phyloP scores from a whole-genome alignment of 2,888 invertebrate species.

The Pyrocoelia pectoralis region DNA sequence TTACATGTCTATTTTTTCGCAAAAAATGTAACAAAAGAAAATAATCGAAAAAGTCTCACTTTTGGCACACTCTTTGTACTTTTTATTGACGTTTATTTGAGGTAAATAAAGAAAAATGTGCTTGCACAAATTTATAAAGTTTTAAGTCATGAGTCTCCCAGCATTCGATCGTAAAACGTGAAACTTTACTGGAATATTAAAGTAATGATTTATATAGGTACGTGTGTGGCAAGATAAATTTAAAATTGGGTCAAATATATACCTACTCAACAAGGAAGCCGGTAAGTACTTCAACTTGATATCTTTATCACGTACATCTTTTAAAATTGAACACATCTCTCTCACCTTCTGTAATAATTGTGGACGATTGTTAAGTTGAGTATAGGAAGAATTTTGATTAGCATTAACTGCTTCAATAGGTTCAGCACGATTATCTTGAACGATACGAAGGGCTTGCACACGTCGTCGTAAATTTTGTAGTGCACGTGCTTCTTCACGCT shows the following conservation, averaged over 20 bases:
- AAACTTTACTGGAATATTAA: no score
- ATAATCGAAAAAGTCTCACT: no score
- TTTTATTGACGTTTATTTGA: no score
- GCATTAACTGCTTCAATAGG: conserved; percentile 56
- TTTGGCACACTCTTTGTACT: no score
- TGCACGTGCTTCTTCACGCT: conserved; percentile 73
- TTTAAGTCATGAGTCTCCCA: no score
- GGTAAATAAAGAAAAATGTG: no score
- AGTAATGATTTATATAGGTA: no score
- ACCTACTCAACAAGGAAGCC: neutral
- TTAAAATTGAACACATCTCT: neutral
- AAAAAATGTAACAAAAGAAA: no score
- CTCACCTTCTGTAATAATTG: conserved; percentile 65
- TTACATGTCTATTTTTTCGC: no score
- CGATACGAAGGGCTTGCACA: conserved; percentile 66
- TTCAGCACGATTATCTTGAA: conserved; percentile 62
- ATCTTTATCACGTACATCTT: neutral
- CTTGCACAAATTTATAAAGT: no score
- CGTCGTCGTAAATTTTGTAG: conserved; percentile 75
- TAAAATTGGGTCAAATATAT: neutral
- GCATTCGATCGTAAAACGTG: no score
- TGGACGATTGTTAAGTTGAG: conserved; percentile 73
- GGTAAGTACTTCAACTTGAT: neutral
- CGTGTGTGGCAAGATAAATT: no score
- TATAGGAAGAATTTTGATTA: conserved; percentile 58